Percentiles rank a stretch among this genome's conserved stretches.
These are phyloP conservation scores for Silurus aristotelis DNA, from an alignment of 2,797 vertebrate genomes.

Conservation along the genomic window DNA sequence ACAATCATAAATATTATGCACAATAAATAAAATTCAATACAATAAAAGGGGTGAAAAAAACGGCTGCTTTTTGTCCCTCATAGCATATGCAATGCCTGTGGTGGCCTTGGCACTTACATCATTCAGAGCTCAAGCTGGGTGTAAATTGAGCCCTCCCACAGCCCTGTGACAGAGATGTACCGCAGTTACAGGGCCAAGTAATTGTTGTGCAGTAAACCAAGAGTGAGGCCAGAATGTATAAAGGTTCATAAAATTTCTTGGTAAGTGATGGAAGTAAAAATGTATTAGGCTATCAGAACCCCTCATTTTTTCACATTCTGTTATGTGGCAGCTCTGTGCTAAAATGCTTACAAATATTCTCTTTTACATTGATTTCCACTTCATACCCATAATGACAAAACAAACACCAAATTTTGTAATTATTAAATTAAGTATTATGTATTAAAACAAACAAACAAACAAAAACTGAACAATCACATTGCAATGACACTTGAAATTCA, in stretches of 20 bases:
- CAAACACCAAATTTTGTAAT: too few relatives aligned
- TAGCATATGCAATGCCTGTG: not conserved
- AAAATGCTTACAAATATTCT: too few relatives aligned
- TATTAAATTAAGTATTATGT: too few relatives aligned
- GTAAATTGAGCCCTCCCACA: conserved; percentile 8
- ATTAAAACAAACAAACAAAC: too few relatives aligned
- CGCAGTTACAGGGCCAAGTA: not conserved
- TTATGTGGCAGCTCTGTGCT: too few relatives aligned
- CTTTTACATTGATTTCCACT: too few relatives aligned
- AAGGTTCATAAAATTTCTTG: not conserved
- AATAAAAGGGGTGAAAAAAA: not conserved
- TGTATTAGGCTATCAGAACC: not conserved
- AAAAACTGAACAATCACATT: too few relatives aligned
- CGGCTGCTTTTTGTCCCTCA: not conserved
- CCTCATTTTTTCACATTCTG: not conserved
- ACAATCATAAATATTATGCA: not conserved
- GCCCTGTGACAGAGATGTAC: not conserved
- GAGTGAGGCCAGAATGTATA: not conserved
- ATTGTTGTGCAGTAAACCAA: not conserved
- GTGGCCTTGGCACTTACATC: conserved; percentile 13
- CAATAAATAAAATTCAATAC: not conserved
- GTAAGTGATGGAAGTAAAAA: not conserved
- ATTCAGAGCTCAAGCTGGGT: conserved; percentile 12
- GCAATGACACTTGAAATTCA: too few relatives aligned
- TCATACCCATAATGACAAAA: too few relatives aligned